These are phyloP conservation scores for Hippasteria phrygiana DNA, from an alignment of 53 echinoderm and acorn worm genomes.

Conservation along the genomic window DNA sequence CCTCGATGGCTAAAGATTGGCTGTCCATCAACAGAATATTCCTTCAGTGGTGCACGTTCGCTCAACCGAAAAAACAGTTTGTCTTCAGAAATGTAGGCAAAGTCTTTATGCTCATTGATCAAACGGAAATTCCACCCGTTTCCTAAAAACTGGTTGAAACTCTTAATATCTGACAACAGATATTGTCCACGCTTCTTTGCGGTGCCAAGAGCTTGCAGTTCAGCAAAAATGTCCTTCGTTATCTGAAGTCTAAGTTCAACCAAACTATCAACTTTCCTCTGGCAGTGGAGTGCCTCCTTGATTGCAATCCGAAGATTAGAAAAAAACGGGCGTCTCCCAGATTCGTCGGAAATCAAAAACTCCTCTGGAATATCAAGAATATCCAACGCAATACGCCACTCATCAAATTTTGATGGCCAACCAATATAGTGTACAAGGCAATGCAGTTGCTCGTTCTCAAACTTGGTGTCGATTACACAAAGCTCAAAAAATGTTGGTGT, in stretches of 20 bases:
- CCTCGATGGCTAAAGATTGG: conserved; percentile 40
- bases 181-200: conserved; percentile 47
- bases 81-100: conserved; percentile 61
- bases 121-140: conserved; percentile 70
- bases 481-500: conserved; percentile 50
- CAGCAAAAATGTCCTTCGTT: conserved; percentile 51
- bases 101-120: conserved; percentile 69
- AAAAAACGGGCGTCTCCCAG: conserved; percentile 48
- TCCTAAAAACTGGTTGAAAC: conserved; percentile 61
- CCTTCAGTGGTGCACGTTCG: conserved; percentile 52
- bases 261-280: conserved; percentile 72
- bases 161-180: conserved; percentile 32
- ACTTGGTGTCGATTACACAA: conserved; percentile 44
- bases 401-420: conserved; percentile 69
- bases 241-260: conserved; percentile 66
- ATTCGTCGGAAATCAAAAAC: conserved; percentile 19
- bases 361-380: conserved; percentile 49
- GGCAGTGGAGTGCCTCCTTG: conserved; percentile 77
- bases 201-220: conserved; percentile 30
- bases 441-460: conserved; percentile 48
- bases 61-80: conserved; percentile 50
- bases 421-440: conserved; percentile 69
- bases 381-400: conserved; percentile 61
- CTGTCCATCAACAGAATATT: conserved; percentile 57
- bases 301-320: conserved; percentile 55